These are phyloP conservation scores for Sthenelais limicola DNA, from an alignment of 2,888 invertebrate genomes.

Conservation along the genomic window DNA sequence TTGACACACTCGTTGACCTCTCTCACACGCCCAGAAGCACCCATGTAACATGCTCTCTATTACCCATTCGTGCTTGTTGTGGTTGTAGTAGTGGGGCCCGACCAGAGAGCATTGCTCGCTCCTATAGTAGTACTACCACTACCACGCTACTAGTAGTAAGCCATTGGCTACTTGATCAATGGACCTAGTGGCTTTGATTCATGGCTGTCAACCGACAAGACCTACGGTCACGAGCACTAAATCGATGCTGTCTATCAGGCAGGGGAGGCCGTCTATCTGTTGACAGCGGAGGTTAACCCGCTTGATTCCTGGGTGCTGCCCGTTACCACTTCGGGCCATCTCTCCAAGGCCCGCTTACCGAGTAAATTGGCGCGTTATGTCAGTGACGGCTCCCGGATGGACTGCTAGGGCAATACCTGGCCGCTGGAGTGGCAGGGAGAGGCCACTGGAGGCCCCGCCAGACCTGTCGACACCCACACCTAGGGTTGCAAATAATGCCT, in stretches of 20 bases:
- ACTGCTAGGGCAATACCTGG: background rate
- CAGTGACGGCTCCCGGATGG: slow-evolving; percentile 14
- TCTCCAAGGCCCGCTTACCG: slow-evolving; percentile 32
- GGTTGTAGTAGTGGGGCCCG: too few relatives aligned
- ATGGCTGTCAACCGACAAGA: slow-evolving; percentile 31
- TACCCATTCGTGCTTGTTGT: too few relatives aligned
- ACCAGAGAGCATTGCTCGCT: too few relatives aligned
- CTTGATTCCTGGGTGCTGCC: slow-evolving; percentile 3
- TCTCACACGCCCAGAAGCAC: too few relatives aligned
- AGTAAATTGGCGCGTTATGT: slow-evolving; percentile 38
- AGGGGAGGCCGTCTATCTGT: background rate
- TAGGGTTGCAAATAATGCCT: too few relatives aligned
- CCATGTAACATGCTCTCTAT: too few relatives aligned
- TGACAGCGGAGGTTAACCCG: slow-evolving; percentile 12
- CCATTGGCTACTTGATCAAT: slow-evolving; percentile 24
- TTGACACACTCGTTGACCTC: too few relatives aligned
- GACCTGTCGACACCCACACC: slow-evolving; percentile 29
- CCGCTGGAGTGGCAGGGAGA: background rate
- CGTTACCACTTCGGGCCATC: slow-evolving; percentile 9
- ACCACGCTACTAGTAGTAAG: too few relatives aligned
- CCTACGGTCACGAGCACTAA: slow-evolving; percentile 33
- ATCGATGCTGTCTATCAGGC: slow-evolving; percentile 37
- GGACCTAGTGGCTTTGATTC: slow-evolving; percentile 31
- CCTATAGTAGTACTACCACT: too few relatives aligned
- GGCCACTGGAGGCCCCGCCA: slow-evolving; percentile 27